Base-by-base conservation (phyloP, 2,797 vertebrate species). In the Austrolebias charrua region DNA sequence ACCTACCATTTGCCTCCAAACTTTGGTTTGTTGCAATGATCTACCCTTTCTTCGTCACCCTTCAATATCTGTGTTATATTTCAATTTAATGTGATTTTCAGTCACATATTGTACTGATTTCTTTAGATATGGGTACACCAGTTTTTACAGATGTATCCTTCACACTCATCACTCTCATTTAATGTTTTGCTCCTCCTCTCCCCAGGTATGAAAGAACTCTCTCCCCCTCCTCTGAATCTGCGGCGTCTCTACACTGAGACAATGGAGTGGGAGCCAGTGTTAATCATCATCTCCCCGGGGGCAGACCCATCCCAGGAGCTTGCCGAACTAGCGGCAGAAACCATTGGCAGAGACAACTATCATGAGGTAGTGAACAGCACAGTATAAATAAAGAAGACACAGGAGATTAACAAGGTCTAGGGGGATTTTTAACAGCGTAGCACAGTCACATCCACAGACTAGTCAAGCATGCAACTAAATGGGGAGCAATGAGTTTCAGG, bases 261-360 rank as follows among this genome's bases (percentile, higher is more conserved):
- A 0, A 53, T 97, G 64, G 95, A 96, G 85, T 91, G 89, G 60
- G 97, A 99, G 66, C 96, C 97, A 0, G 80, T 99, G 78, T 91
- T 99, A 82, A 95, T 99, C 58, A 96, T 98, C 81, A 98, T 97
- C 90, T 99, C 97, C 65, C 95, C 96, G 7, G 97, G 97, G 54
- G 96, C 96, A 35, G 97, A 99, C 84, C 97, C 97, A 12, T 99
- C 97, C 71, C 97, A 98, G 87, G 97, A 99, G 73, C 90, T 99
- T 33, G 94, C 95, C 66, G 97, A 99, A 75, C 94, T 99, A 31
- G 97, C 96, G 53, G 87, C 81, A 47, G 86, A 93, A 75, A 95
- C 94, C 19, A 87, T 94, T 78, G 94, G 91, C 46, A 89, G 91
- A 28, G 95, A 94, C 43, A 92, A 89, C 86, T 98, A 96, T 75